Conservation (phyloP, 2,888 invertebrate genomes). For the Caenorhabditis sp. region DNA sequence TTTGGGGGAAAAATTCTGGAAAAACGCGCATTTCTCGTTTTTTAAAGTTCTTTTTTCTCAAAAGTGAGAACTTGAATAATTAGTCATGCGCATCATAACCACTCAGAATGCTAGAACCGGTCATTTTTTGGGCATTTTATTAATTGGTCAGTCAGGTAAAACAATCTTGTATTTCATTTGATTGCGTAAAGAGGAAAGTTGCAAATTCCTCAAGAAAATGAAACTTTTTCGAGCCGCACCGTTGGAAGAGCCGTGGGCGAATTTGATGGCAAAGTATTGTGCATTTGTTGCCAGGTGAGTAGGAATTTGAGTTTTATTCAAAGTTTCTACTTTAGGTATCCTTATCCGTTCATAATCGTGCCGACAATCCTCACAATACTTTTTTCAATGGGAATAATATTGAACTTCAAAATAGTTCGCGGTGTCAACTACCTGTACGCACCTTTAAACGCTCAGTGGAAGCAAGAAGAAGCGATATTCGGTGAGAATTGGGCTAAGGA, state of each 20-base stretch:
- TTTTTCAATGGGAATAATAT: conserved; percentile 53
- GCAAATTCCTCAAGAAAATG: background rate
- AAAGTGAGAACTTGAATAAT: background rate
- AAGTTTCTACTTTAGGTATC: conserved; percentile 49
- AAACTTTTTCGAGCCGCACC: conserved; percentile 37
- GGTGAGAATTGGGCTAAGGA: conserved; percentile 59
- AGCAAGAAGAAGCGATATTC: conserved; percentile 59
- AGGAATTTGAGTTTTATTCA: too few species aligned
- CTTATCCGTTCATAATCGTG: conserved; percentile 61
- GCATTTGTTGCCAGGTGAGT: conserved; percentile 56
- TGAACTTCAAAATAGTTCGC: conserved; percentile 54
- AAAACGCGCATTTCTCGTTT: background rate
- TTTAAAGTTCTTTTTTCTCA: background rate
- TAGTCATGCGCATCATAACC: background rate
- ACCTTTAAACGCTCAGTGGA: conserved; percentile 63
- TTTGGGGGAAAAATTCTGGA: too few species aligned
- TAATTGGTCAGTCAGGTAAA: background rate
- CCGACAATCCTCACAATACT: conserved; percentile 52
- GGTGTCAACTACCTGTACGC: conserved; percentile 61
- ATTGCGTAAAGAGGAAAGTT: background rate
- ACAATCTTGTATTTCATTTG: background rate
- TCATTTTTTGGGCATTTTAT: background rate
- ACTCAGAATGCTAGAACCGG: background rate
- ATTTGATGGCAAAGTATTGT: conserved; percentile 53
- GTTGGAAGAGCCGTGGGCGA: conserved; percentile 58